phyloP scores from a whole-genome alignment of 2,113 vertebrate genomes.

The Macaca mulatta region DNA sequence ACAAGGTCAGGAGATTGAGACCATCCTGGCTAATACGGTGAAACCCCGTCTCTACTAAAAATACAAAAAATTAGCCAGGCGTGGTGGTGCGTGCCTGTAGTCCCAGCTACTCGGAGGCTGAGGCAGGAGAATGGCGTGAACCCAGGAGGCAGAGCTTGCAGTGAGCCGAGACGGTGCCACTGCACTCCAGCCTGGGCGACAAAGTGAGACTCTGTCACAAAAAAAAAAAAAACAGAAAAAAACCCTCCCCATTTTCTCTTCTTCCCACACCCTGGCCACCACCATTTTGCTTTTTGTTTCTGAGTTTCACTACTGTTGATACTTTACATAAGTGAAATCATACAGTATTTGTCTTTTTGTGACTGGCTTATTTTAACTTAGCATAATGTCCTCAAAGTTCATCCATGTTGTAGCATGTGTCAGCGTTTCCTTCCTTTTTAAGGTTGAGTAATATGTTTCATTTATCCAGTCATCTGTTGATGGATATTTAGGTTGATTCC shows the following conservation, averaged over 20 bases:
- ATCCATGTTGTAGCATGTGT: background rate
- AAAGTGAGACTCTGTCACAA: no score
- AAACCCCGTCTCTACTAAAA: no score
- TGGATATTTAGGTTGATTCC: background rate
- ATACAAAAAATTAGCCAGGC: no score
- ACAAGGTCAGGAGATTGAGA: no score
- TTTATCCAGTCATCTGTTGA: background rate
- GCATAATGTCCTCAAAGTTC: background rate
- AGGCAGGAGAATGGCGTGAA: no score
- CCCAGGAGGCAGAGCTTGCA: no score
- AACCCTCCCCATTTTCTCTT: background rate
- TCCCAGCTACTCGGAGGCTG: no score
- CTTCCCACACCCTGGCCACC: background rate
- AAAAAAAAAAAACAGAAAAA: background rate
- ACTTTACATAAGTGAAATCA: background rate
- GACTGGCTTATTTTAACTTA: background rate
- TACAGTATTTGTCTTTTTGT: background rate
- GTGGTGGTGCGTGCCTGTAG: no score
- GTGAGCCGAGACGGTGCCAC: no score
- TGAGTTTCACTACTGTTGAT: background rate
- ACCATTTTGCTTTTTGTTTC: background rate
- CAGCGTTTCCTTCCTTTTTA: background rate
- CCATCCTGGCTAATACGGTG: no score
- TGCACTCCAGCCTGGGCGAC: no score
- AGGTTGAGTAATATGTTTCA: background rate